A percentile compares a stretch with the other conserved stretches of the same genome.
Evolutionary conservation across 92 coral and sea anemone species (phyloP).

Genomic region (Zoanthus sansibaricus): DNA sequence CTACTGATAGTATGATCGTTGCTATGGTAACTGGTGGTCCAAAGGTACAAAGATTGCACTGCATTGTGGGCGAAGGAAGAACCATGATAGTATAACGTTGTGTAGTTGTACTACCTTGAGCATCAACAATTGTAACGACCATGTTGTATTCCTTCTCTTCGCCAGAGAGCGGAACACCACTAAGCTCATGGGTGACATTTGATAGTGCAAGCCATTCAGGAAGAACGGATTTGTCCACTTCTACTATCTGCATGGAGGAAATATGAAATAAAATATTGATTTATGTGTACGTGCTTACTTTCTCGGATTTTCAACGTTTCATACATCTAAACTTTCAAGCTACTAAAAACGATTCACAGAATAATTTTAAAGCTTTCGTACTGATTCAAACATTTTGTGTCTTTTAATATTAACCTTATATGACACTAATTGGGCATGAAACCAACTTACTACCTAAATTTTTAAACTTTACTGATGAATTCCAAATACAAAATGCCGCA

Average conservation of each 20-base stretch:
- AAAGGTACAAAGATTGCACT: background rate
- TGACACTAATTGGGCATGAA: background rate
- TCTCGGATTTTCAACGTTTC: background rate
- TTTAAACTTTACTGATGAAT: too few species aligned
- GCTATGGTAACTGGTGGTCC: conserved; percentile 26
- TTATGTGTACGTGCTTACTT: background rate
- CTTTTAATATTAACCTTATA: too few species aligned
- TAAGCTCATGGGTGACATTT: conserved; percentile 8
- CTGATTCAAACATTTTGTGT: too few species aligned
- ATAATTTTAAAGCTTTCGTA: too few species aligned
- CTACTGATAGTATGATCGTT: conserved; percentile 6
- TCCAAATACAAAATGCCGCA: too few species aligned
- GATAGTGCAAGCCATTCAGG: conserved; percentile 6
- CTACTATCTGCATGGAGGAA: conserved; percentile 12
- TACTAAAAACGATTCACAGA: too few species aligned
- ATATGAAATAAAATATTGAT: background rate
- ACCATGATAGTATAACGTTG: conserved; percentile 16
- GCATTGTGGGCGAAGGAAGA: background rate
- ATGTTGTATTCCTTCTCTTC: conserved; percentile 3
- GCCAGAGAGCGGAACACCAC: conserved; percentile 23
- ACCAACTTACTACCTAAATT: background rate
- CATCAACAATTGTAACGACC: background rate
- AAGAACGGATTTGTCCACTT: background rate
- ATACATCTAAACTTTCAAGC: background rate
- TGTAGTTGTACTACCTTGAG: background rate